phyloP scores from a whole-genome alignment of 30 jellyfish, hydroid and myxozoan genomes.

The Aurelia sp. region DNA sequence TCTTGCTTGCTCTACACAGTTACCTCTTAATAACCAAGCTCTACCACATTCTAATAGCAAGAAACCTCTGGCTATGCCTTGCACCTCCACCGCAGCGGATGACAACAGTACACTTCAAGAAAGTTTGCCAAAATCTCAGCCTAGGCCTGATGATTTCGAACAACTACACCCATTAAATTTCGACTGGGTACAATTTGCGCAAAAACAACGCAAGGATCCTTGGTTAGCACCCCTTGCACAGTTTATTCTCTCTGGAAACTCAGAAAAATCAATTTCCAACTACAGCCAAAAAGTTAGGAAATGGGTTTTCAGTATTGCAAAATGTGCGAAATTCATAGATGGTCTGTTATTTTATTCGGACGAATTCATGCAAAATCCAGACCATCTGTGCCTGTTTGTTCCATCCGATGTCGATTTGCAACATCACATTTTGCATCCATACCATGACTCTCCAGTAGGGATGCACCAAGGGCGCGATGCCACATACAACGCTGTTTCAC shows the following conservation, averaged over 20 bases:
- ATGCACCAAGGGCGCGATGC: conserved; percentile 30
- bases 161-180: not conserved
- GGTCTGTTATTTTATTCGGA: conserved; percentile 42
- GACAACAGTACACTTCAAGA: not conserved
- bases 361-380: conserved; percentile 30
- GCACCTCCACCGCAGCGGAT: not conserved
- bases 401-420: conserved; percentile 21
- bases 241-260: not conserved
- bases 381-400: conserved; percentile 31
- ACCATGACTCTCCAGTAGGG: conserved; percentile 20
- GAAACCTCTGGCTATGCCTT: too few relatives aligned
- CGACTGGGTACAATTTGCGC: conserved; percentile 4
- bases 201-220: conserved; percentile 13
- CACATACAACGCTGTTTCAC: conserved; percentile 35
- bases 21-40: too few relatives aligned
- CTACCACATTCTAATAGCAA: not conserved
- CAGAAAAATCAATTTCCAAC: not conserved
- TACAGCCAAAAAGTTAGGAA: not conserved
- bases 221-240: conserved; percentile 6
- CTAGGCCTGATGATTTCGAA: not conserved
- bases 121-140: not conserved
- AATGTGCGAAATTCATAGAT: conserved; percentile 30
- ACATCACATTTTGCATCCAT: conserved; percentile 19
- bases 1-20: not conserved
- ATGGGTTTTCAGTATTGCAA: conserved; percentile 30